A percentile compares a stretch with the other conserved stretches of the same genome.
These are phyloP conservation scores for Euproctis similis DNA, from an alignment of 2,888 invertebrate species.

Conservation along the genomic window DNA sequence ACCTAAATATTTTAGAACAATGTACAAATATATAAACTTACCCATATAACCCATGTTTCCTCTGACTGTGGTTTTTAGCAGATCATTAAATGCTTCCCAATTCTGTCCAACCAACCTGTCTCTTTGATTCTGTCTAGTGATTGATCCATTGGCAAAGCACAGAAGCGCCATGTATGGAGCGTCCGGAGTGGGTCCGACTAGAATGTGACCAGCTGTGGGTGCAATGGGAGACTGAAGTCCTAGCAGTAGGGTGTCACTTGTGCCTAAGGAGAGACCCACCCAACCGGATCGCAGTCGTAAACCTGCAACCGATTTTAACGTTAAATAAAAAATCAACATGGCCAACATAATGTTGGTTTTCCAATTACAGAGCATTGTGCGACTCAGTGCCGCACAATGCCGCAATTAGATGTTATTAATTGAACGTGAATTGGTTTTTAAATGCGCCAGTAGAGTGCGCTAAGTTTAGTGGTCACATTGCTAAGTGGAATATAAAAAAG, in stretches of 20 bases:
- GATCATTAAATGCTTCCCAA: slow-evolving; percentile 90
- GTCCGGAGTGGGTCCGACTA: slow-evolving; percentile 88
- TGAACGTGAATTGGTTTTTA: too few species aligned
- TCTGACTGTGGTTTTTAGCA: slow-evolving; percentile 87
- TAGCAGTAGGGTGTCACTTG: slow-evolving; percentile 93
- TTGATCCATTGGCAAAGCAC: slow-evolving; percentile 95
- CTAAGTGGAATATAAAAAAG: too few species aligned
- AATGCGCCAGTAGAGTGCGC: too few species aligned
- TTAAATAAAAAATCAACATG: too few species aligned
- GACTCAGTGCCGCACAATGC: too few species aligned
- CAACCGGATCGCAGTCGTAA: slow-evolving; percentile 87
- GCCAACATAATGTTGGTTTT: too few species aligned
- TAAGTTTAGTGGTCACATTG: too few species aligned
- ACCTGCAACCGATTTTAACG: slow-evolving; percentile 76
- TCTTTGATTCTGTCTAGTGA: slow-evolving; percentile 90
- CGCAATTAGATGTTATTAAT: too few species aligned
- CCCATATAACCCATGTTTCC: slow-evolving; percentile 97
- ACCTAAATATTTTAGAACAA: too few species aligned
- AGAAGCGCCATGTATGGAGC: slow-evolving; percentile 91
- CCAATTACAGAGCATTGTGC: too few species aligned
- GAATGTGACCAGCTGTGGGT: slow-evolving; percentile 87
- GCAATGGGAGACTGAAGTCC: slow-evolving; percentile 81
- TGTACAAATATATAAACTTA: too few species aligned
- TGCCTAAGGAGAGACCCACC: slow-evolving; percentile 92
- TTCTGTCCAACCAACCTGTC: slow-evolving; percentile 82